Percentiles rank a stretch among this genome's conserved stretches.
These are phyloP conservation scores for Cremastinae sp. DNA, from an alignment of 2,888 invertebrate genomes.

Conservation along the genomic window DNA sequence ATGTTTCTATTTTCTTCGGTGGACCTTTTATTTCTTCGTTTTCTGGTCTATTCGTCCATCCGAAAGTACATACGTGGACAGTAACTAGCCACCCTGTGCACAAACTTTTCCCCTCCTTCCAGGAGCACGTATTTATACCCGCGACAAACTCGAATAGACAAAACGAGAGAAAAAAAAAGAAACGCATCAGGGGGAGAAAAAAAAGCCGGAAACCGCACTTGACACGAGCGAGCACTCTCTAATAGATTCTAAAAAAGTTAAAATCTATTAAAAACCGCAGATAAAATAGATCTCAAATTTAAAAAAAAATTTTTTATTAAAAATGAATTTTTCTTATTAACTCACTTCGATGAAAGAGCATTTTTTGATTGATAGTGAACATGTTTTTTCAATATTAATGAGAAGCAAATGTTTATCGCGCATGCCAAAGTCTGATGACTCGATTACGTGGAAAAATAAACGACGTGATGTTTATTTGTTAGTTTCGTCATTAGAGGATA, in stretches of 20 bases:
- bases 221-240: conserved; percentile 46
- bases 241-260: conserved; percentile 14
- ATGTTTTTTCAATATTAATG: not conserved
- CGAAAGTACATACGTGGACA: conserved; percentile 27
- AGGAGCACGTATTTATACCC: conserved; percentile 42
- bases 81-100: conserved; percentile 46
- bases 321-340: too few species aligned
- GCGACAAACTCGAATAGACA: conserved; percentile 32
- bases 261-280: not conserved
- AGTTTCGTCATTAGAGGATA: conserved; percentile 22
- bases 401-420: not conserved
- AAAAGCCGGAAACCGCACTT: conserved; percentile 52
- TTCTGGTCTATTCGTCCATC: conserved; percentile 30
- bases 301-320: too few species aligned
- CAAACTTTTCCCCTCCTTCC: not conserved
- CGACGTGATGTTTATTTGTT: conserved; percentile 1
- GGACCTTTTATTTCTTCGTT: conserved; percentile 15
- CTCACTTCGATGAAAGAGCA: too few species aligned
- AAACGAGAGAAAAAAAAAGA: conserved; percentile 32
- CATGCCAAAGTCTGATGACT: not conserved
- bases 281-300: not conserved
- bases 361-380: too few species aligned
- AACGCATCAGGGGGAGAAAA: conserved; percentile 18
- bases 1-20: conserved; percentile 52
- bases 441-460: not conserved